Base-by-base conservation (phyloP, 2,888 invertebrate species). In the Galerucella nymphaeae region DNA sequence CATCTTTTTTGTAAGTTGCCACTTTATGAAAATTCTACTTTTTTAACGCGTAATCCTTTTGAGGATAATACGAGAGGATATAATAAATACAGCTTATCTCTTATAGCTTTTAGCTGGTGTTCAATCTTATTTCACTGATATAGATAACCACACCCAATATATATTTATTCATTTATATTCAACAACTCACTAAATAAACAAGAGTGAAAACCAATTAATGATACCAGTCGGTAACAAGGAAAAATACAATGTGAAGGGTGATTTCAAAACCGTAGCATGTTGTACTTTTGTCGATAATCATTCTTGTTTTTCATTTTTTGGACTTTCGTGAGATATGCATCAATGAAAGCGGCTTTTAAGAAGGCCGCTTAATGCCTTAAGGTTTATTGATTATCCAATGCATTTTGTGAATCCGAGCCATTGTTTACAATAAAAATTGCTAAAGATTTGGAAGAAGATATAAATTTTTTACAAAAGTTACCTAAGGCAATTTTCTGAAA, bases 171-270 rank as follows among this genome's bases (percentile, higher is more conserved):
- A 80, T 80, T 69, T 69, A 80, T 80, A 82, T 81, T 82, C 79
- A 79, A 78, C 81, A 81, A 77, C 80, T 80, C 80, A 80, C 81
- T 80, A 82, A 82, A 82, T 81, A 81, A 76, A 74, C 65, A 75
- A 77, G 78, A 79, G 78, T 77, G 78, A 81, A 69, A 80, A 80
- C 81, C 81, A 82, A 82, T 82, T 82, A 82, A 81, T 82, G 81
- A 78, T 82, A 81, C 79, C 70, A 74, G 66, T 72, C 63, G 68
- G 68, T 67, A 70, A 45, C 53, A 63, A 74, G 68, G 75, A 58
- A 58, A 62, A 62, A 77, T 77, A 73, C 71, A 71, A 64, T 75
- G 78, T 79, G 79, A 78, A 79, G 78, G 79, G 79, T 77, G 77
- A 75, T 76, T 76, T 75, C 76, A 76, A 76, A 78, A 75, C 71